Conservation (phyloP, 2,113 vertebrate species). For the Petrocephalus zakoni region DNA sequence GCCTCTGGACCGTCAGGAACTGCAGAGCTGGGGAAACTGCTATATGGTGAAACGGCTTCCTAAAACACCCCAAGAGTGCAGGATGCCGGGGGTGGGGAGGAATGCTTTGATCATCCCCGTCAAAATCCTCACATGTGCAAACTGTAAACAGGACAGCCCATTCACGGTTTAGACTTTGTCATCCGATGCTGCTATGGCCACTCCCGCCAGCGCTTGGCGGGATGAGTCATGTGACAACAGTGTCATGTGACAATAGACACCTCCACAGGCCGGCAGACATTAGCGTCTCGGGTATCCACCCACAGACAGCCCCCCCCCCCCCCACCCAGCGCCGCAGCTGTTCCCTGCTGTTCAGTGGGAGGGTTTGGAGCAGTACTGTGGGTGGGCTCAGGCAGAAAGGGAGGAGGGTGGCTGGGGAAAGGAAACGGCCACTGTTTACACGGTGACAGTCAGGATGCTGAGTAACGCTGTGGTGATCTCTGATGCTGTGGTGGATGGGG, state of each 20-base stretch:
- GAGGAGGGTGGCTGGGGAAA: constrained; percentile 18
- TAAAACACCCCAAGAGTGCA: not conserved
- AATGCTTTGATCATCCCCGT: not conserved
- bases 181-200: not conserved
- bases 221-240: constrained; percentile 9
- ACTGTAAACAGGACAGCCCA: not conserved
- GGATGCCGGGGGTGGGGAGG: not conserved
- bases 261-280: not conserved
- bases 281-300: constrained; percentile 5
- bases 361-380: constrained; percentile 5
- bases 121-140: not conserved
- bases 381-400: not conserved
- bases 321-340: not conserved
- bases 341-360: not conserved
- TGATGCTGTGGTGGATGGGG: not conserved
- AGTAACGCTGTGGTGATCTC: constrained; percentile 18
- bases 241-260: constrained; percentile 21
- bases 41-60: not conserved
- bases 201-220: not conserved
- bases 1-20: not conserved
- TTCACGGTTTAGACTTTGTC: not conserved
- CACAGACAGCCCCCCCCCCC: not conserved
- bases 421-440: constrained; percentile 25
- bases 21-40: not conserved
- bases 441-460: constrained; percentile 24